These are phyloP conservation scores for Agrochola lychnidis DNA, from an alignment of 2,888 invertebrate genomes.

Conservation along the genomic window DNA sequence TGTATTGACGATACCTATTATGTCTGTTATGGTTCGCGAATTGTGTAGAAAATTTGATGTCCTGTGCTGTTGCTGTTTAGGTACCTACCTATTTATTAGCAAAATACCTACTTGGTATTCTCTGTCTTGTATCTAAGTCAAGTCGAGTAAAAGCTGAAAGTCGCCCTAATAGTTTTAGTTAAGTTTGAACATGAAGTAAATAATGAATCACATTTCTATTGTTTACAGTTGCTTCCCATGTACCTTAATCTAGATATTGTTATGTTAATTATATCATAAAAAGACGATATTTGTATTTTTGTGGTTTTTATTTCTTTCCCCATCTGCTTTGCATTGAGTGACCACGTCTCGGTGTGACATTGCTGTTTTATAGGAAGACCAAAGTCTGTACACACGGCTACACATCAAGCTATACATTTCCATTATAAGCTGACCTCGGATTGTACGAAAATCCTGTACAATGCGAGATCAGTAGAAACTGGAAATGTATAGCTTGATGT, in stretches of 20 bases:
- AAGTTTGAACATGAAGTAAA: background rate
- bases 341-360: background rate
- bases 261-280: constrained; percentile 40
- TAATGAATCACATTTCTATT: constrained; percentile 24
- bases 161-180: background rate
- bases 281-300: constrained; percentile 51
- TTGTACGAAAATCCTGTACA: too few species aligned
- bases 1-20: background rate
- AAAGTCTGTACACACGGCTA: too few species aligned
- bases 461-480: too few species aligned
- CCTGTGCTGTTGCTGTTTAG: background rate
- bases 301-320: constrained; percentile 18
- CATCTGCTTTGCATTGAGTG: background rate
- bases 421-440: too few species aligned
- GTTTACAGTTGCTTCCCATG: constrained; percentile 47
- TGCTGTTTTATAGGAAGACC: background rate
- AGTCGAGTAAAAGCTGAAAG: background rate
- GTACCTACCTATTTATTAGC: constrained; percentile 1
- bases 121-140: background rate
- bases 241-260: constrained; percentile 41
- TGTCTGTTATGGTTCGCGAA: background rate
- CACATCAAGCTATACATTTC: too few species aligned
- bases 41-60: background rate
- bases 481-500: too few species aligned
- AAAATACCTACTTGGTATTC: background rate